Evolutionary conservation across 2,888 invertebrate genomes (phyloP), one percentile per base, ranked within the genome.

Genomic region (Meteorus cinctellus): DNA sequence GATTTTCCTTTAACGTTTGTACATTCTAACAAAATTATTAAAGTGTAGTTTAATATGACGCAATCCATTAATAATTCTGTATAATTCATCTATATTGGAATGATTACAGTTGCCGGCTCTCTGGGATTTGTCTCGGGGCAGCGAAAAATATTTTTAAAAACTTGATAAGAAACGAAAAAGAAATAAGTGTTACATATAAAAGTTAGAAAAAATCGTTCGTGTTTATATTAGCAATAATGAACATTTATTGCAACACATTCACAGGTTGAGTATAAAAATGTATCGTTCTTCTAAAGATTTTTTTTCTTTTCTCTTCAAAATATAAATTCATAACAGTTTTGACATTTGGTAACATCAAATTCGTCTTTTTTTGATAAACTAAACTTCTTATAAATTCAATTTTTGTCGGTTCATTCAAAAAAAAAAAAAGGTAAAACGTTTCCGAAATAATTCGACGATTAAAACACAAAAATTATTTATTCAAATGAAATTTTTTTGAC

Each of bases 191-290:
- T 41, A 41, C 12, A 41, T 41, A 12, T 41, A 41, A 12, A 48
- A 16, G 16, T 16, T 48, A 5, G 3, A 51, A 73, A 36, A 34
- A 55, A 63, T 45, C 45, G 27, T 27, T 34, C 27, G 41, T 19
- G 81, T 83, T 83, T 81, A 78, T 78, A 73, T 79, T 83, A 77
- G 79, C 76, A 78, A 81, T 79, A 81, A 48, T 34, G 1, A n/a
- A 48, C 16, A 48, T 48, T 48, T 48, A 48, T 48, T 48, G 48
- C 48, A 48, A 48, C 48, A 48, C 72, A 79, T 77, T 74, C 31
- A 76, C 86, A 88, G 88, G 88, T 86, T 86, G 84, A 87, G 88
- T 88, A 88, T 86, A 48, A 48, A 24, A 78, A 82, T 81, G 83
- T 85, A 85, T 86, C 84, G 81, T 63, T 41, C 41, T 14, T 48